A percentile compares a stretch with the other conserved stretches of the same genome.
These are phyloP conservation scores for Hemicentrotus pulcherrimus DNA, from an alignment of 35 echinoderm and acorn worm species.

Conservation along the genomic window DNA sequence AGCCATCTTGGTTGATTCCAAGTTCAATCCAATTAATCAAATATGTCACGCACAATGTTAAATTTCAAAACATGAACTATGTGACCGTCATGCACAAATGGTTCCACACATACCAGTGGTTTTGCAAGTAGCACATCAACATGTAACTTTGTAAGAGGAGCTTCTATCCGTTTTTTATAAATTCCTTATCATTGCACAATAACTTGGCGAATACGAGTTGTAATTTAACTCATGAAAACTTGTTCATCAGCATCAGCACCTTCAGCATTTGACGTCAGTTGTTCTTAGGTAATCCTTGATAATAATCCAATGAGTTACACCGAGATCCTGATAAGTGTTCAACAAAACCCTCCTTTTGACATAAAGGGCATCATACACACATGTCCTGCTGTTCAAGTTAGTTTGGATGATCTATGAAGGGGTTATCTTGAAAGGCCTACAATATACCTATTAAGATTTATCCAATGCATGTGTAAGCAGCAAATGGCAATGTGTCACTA, in stretches of 20 bases:
- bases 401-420: not conserved
- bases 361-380: not conserved
- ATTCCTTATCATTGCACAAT: not conserved
- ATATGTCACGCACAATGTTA: not conserved
- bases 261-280: not conserved
- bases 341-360: not conserved
- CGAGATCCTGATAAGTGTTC: not conserved
- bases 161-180: not conserved
- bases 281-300: not conserved
- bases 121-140: not conserved
- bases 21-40: not conserved
- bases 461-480: not conserved
- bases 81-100: not conserved
- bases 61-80: not conserved
- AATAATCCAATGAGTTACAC: not conserved
- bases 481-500: not conserved
- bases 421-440: not conserved
- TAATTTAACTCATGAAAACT: not conserved
- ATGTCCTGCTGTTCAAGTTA: not conserved
- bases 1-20: constrained; percentile 50
- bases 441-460: not conserved
- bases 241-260: not conserved
- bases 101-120: not conserved
- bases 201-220: not conserved
- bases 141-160: not conserved